Conservation (phyloP, 1,140 invertebrate species). For the Caenorhabditis elegans region WBcel235 BX284603.4:9478001-9478500, state of each 20-base stretch:
- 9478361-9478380: no score
- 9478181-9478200: background rate
- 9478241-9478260: slow-evolving; percentile 4
- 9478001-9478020: no score
- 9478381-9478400: no score
- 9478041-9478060: background rate
- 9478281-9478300: background rate
- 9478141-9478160: background rate
- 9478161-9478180: background rate
- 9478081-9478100: background rate
- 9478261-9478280: background rate
- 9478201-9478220: background rate
- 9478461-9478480: no score
- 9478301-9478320: slow-evolving; percentile 12
- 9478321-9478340: no score
- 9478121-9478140: background rate
- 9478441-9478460: no score
- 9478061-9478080: background rate
- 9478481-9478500: background rate
- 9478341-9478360: no score
- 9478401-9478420: no score
- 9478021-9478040: background rate
- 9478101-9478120: slow-evolving; percentile 2
- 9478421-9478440: no score
- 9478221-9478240: background rate